Percentiles rank a stretch among this genome's conserved stretches.
Conservation (phyloP, 2,888 invertebrate species). For the Drosophila anomalipes region DNA sequence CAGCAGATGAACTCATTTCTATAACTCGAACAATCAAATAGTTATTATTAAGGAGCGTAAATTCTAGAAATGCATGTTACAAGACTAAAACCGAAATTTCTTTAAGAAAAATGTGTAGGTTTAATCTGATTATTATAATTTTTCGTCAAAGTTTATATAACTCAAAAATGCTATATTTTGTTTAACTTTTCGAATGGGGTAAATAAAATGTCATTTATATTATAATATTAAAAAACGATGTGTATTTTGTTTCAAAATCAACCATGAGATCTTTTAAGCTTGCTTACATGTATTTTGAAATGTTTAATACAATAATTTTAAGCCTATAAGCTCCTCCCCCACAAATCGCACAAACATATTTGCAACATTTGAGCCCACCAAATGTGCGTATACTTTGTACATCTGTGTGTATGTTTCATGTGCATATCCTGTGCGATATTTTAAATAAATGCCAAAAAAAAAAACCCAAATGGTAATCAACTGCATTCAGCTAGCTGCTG, state of each 20-base stretch:
- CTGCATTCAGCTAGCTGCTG: neutral
- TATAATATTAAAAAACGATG: neutral
- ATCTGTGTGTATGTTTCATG: neutral
- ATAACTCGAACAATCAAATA: neutral
- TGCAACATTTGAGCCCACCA: neutral
- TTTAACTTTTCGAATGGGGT: neutral
- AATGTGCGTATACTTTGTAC: neutral
- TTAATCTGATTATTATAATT: neutral
- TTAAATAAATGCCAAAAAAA: neutral
- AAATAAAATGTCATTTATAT: neutral
- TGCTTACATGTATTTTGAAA: neutral
- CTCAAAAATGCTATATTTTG: fast-evolving
- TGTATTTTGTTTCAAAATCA: neutral
- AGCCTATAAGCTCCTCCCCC: neutral
- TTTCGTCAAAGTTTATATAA: neutral
- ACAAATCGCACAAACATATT: neutral
- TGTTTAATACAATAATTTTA: neutral
- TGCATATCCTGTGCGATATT: neutral
- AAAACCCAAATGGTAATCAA: neutral
- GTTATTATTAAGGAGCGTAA: neutral
- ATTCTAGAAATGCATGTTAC: neutral
- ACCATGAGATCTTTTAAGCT: neutral
- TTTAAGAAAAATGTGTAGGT: neutral
- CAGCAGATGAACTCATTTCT: neutral
- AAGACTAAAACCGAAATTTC: neutral